Evolutionary conservation across 2,888 invertebrate species (phyloP).

Genomic region (Drosophila mimetica): DNA sequence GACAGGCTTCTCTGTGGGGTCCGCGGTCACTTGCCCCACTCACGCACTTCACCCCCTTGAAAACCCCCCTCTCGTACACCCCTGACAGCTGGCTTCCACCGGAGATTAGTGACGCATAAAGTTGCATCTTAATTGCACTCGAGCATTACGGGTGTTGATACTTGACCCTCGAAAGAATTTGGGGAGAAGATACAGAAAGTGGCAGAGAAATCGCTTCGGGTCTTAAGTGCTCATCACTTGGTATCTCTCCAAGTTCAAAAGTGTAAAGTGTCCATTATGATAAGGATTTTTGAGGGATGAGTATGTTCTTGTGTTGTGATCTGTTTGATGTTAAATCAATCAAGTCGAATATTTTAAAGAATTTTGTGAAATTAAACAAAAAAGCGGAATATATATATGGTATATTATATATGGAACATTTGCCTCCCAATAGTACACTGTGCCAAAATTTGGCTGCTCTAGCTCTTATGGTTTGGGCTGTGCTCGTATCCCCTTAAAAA

Average conservation of each 20-base stretch:
- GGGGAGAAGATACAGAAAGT: background rate
- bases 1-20: slow-evolving; percentile 60
- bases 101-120: slow-evolving; percentile 72
- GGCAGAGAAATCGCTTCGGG: slow-evolving; percentile 19
- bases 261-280: slow-evolving; percentile 32
- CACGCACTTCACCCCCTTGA: background rate
- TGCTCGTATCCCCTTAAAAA: too few relatives aligned
- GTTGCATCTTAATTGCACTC: slow-evolving; percentile 71
- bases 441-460: too few relatives aligned
- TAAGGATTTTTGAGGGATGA: background rate
- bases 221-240: slow-evolving; percentile 15
- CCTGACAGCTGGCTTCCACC: slow-evolving; percentile 28
- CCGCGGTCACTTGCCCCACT: slow-evolving; percentile 12
- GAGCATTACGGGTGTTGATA: slow-evolving; percentile 62
- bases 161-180: slow-evolving; percentile 37
- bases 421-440: too few relatives aligned
- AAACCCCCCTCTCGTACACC: background rate
- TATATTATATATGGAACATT: too few relatives aligned
- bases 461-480: too few relatives aligned
- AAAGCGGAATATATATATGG: background rate
- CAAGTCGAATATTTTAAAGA: background rate
- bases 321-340: slow-evolving; percentile 6
- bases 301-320: background rate
- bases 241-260: slow-evolving; percentile 15
- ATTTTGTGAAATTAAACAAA: too few relatives aligned